Conservation (phyloP, 2,888 invertebrate genomes). For the Andrena trimmerana region DNA sequence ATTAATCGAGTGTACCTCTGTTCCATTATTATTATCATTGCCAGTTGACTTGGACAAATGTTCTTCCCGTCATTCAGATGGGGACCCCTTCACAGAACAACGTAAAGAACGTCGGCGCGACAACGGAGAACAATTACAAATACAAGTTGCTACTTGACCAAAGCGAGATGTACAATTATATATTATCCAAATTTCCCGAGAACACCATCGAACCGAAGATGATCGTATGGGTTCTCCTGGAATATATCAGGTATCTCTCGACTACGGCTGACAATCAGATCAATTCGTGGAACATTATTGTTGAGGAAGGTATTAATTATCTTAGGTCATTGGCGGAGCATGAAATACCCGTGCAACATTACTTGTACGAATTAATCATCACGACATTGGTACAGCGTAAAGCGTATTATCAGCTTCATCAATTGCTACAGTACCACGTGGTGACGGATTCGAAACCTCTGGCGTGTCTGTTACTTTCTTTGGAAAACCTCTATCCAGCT, state of each 20-base stretch:
- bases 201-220: conserved; percentile 82
- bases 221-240: conserved; percentile 83
- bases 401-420: conserved; percentile 92
- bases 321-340: conserved; percentile 92
- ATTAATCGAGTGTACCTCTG: too few species aligned
- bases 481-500: conserved; percentile 93
- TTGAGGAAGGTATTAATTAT: conserved; percentile 3
- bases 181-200: conserved; percentile 90
- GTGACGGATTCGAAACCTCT: conserved; percentile 93
- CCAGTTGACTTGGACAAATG: too few species aligned
- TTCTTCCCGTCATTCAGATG: conserved; percentile 77
- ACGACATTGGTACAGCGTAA: conserved; percentile 91
- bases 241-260: conserved; percentile 81
- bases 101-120: conserved; percentile 71
- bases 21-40: too few species aligned
- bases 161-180: conserved; percentile 92
- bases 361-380: conserved; percentile 93
- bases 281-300: background rate
- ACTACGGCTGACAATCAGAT: background rate
- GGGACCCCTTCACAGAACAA: conserved; percentile 83
- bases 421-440: conserved; percentile 94
- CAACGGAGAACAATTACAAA: conserved; percentile 75
- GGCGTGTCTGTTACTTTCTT: conserved; percentile 94
- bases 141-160: conserved; percentile 88
- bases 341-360: conserved; percentile 94